These are phyloP conservation scores for Muricea muricata DNA, from an alignment of 92 coral and sea anemone species.

Conservation along the genomic window DNA sequence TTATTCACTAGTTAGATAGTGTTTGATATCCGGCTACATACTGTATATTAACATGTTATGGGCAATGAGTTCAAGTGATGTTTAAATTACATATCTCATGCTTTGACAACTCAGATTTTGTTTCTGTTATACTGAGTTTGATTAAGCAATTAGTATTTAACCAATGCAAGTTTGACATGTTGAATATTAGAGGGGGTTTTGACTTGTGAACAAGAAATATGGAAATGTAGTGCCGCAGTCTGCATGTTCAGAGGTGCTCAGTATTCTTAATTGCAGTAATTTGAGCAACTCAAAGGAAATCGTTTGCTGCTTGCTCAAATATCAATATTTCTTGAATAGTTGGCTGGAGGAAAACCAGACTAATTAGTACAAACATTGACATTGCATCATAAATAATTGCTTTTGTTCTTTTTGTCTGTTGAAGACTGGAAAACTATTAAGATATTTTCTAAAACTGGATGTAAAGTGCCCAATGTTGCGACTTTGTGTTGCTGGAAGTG, in stretches of 20 bases:
- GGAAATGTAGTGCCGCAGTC: background rate
- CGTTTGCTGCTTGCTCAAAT: background rate
- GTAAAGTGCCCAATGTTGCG: conserved; percentile 74
- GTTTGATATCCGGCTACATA: conserved; percentile 11
- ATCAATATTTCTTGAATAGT: conserved; percentile 1
- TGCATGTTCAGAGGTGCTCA: background rate
- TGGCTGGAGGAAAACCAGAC: conserved; percentile 29
- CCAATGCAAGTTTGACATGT: background rate
- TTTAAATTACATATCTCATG: background rate
- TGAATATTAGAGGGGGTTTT: background rate
- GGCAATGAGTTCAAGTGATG: background rate
- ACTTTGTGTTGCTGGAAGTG: conserved; percentile 98
- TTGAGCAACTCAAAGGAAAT: background rate
- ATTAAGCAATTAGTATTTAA: no score
- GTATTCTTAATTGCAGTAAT: conserved; percentile 9
- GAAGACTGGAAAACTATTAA: no score
- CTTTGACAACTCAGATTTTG: background rate
- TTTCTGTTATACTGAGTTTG: background rate
- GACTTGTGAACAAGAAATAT: background rate
- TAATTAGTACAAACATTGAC: background rate
- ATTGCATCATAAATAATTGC: background rate
- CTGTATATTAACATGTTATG: background rate
- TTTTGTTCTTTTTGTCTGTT: background rate
- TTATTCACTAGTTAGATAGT: background rate
- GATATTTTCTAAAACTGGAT: conserved; percentile 39